Percentiles rank a stretch among this genome's conserved stretches.
Conservation (phyloP, 1,140 invertebrate genomes). For the Triops longicaudatus region DNA sequence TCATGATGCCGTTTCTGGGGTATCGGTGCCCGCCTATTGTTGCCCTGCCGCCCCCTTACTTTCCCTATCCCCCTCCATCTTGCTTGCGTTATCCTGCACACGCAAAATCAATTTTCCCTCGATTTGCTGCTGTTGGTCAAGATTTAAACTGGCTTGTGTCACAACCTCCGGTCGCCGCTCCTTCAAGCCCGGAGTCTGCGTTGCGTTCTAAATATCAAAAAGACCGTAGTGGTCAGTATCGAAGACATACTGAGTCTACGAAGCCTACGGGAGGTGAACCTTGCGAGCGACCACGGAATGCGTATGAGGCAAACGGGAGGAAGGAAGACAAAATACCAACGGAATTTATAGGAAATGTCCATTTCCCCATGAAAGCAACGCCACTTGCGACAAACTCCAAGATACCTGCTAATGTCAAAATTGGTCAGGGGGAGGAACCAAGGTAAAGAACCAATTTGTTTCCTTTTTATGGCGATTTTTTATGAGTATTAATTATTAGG, state of each 20-base stretch:
- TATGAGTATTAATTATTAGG: not conserved
- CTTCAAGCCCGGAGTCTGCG: not conserved
- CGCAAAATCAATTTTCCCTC: not conserved
- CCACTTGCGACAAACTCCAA: not conserved
- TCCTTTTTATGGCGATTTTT: not conserved
- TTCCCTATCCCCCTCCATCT: constrained; percentile 24
- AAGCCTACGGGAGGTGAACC: not conserved
- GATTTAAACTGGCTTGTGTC: not conserved
- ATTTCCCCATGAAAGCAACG: not conserved
- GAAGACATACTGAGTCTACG: not conserved
- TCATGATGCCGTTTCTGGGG: constrained; percentile 12
- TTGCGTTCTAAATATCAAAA: not conserved
- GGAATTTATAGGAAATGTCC: not conserved
- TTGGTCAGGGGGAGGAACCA: not conserved
- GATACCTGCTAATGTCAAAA: not conserved
- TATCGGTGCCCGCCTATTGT: not conserved
- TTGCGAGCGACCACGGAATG: not conserved
- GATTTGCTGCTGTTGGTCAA: not conserved
- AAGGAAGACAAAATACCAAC: not conserved
- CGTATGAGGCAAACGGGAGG: not conserved
- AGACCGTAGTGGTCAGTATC: not conserved
- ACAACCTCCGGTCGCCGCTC: not conserved
- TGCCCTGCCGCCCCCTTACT: constrained; percentile 1
- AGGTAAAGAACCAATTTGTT: not conserved
- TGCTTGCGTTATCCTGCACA: not conserved